These are phyloP conservation scores for Dione juno DNA, from an alignment of 2,888 invertebrate species.

Conservation along the genomic window DNA sequence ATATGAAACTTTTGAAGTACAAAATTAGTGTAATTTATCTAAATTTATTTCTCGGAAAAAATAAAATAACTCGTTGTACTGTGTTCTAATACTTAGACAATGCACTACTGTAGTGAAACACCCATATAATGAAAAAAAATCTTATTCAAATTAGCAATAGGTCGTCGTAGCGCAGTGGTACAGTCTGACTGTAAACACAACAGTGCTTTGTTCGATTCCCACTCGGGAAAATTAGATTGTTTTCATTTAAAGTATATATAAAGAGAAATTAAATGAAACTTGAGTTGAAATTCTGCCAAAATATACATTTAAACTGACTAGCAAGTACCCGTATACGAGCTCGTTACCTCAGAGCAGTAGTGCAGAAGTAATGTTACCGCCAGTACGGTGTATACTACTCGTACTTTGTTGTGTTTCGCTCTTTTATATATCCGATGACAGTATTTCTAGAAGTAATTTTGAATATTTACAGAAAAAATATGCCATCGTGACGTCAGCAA, in stretches of 20 bases:
- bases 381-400: neutral
- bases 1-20: neutral
- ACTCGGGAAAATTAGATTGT: neutral
- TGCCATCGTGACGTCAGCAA: too few species aligned
- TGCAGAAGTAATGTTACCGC: constrained; percentile 20
- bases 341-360: constrained; percentile 8
- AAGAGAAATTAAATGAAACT: neutral
- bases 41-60: neutral
- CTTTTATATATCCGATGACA: neutral
- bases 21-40: neutral
- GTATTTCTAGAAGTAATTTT: too few species aligned
- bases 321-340: neutral
- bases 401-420: neutral
- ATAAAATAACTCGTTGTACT: neutral
- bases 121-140: too few species aligned
- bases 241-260: neutral
- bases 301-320: constrained; percentile 6
- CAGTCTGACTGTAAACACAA: neutral
- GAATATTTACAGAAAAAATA: too few species aligned
- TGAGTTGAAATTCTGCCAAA: neutral
- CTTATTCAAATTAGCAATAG: too few species aligned
- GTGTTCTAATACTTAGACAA: neutral
- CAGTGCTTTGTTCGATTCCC: neutral
- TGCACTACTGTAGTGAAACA: too few species aligned
- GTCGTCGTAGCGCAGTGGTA: neutral